Evolutionary conservation across 2,888 invertebrate species (phyloP).

Genomic region (Eupithecia dodoneata): DNA sequence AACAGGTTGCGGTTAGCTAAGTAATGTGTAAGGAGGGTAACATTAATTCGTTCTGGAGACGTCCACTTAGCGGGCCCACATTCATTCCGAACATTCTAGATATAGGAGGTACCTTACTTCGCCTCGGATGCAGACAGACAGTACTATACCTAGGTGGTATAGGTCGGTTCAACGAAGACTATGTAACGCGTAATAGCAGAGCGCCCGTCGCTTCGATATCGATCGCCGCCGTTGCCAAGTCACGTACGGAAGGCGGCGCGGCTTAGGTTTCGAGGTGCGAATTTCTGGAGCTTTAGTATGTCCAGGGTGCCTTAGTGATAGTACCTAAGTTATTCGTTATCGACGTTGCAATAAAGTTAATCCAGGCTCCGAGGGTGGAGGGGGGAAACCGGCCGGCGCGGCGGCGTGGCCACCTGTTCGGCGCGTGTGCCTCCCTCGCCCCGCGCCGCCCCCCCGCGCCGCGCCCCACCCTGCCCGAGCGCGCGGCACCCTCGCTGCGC

Average conservation of each 20-base stretch:
- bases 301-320: not conserved
- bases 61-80: conserved; percentile 21
- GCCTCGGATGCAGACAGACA: conserved; percentile 28
- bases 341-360: conserved; percentile 75
- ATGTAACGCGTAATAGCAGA: conserved; percentile 43
- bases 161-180: conserved; percentile 29
- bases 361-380: conserved; percentile 65
- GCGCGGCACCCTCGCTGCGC: conserved; percentile 55
- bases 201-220: conserved; percentile 54
- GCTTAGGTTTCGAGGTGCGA: conserved; percentile 47
- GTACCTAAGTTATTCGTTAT: conserved; percentile 57
- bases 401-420: conserved; percentile 75
- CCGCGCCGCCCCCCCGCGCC: conserved; percentile 41
- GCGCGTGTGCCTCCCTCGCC: conserved; percentile 51
- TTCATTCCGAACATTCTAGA: conserved; percentile 7
- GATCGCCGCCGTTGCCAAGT: conserved; percentile 73
- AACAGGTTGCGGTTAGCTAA: conserved; percentile 55
- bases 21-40: conserved; percentile 36
- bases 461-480: conserved; percentile 47
- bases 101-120: not conserved
- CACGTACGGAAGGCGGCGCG: conserved; percentile 60
- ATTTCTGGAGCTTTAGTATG: conserved; percentile 50
- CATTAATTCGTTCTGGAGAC: conserved; percentile 32
- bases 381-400: conserved; percentile 54
- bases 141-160: conserved; percentile 19